Conservation (phyloP, 2,888 invertebrate genomes). For the Drosophila falleni region DNA sequence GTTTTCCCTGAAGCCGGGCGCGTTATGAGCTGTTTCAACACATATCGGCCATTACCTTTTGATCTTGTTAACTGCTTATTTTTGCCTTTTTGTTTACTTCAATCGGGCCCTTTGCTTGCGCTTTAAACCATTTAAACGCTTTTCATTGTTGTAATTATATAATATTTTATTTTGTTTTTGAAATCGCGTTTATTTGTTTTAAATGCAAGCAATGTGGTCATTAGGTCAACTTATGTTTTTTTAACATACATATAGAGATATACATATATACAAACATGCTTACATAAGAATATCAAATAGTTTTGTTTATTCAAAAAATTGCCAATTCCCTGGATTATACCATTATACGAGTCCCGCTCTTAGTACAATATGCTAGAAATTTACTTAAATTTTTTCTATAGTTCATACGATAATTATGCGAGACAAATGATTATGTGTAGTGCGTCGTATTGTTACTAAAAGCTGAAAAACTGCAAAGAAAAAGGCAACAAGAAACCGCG, state of each 20-base stretch:
- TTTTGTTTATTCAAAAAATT: constrained; percentile 49
- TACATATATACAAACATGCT: constrained; percentile 19
- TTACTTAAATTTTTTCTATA: constrained; percentile 57
- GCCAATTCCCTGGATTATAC: constrained; percentile 59
- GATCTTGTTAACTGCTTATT: constrained; percentile 63
- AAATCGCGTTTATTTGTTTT: constrained; percentile 42
- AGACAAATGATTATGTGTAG: constrained; percentile 45
- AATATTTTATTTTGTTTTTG: constrained; percentile 49
- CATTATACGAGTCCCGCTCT: constrained; percentile 51
- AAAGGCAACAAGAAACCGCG: constrained; percentile 30
- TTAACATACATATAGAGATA: constrained; percentile 14
- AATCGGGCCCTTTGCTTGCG: constrained; percentile 49
- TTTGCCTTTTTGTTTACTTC: constrained; percentile 52
- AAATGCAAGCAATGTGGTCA: constrained; percentile 51
- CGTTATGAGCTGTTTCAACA: constrained; percentile 87
- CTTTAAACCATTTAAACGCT: constrained; percentile 42
- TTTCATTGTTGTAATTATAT: constrained; percentile 61
- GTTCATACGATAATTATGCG: constrained; percentile 26
- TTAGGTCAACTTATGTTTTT: constrained; percentile 33
- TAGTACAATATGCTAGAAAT: constrained; percentile 69
- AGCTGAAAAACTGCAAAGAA: constrained; percentile 30
- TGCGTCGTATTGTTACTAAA: constrained; percentile 42
- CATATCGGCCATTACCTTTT: constrained; percentile 13
- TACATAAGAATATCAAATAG: constrained; percentile 31
- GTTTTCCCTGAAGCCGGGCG: constrained; percentile 93